A percentile compares a stretch with the other conserved stretches of the same genome.
Evolutionary conservation across 2,113 vertebrate genomes (phyloP).

Genomic region (Pao palembangensis): DNA sequence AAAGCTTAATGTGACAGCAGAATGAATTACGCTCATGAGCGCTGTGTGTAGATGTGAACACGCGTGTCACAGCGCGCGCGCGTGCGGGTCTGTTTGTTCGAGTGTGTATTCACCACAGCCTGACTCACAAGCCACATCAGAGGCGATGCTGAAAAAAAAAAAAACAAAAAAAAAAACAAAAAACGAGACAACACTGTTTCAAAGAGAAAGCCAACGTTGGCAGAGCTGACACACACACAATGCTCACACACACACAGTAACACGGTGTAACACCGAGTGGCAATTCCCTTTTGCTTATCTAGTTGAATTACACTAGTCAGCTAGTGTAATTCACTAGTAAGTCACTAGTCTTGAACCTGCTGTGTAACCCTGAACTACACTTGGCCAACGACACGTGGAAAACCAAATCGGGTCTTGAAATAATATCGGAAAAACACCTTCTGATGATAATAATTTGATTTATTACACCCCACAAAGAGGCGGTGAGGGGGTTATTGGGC

Average conservation of each 20-base stretch:
- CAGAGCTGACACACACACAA: constrained; percentile 40
- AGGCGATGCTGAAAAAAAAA: constrained; percentile 55
- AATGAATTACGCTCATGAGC: constrained; percentile 29
- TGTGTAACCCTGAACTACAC: background rate
- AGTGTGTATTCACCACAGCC: constrained; percentile 60
- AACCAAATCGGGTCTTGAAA: no score
- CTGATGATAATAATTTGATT: no score
- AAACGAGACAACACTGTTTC: constrained; percentile 70
- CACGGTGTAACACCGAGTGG: constrained; percentile 31
- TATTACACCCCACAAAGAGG: no score
- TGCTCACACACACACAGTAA: constrained; percentile 11
- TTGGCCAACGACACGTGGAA: background rate
- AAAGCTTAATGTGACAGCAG: constrained; percentile 16
- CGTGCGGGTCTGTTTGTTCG: constrained; percentile 17
- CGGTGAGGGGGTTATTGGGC: no score
- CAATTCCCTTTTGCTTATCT: constrained; percentile 57
- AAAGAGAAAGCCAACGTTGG: constrained; percentile 70
- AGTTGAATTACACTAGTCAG: constrained; percentile 44
- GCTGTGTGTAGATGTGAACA: constrained; percentile 19
- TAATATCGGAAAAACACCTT: no score
- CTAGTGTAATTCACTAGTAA: no score
- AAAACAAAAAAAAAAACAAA: no score
- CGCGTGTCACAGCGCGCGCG: constrained; percentile 14
- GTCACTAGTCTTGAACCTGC: constrained; percentile 20
- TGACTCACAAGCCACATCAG: constrained; percentile 73